Evolutionary conservation across 92 coral and sea anemone species (phyloP).

Genomic region (Siderastrea siderea): DNA sequence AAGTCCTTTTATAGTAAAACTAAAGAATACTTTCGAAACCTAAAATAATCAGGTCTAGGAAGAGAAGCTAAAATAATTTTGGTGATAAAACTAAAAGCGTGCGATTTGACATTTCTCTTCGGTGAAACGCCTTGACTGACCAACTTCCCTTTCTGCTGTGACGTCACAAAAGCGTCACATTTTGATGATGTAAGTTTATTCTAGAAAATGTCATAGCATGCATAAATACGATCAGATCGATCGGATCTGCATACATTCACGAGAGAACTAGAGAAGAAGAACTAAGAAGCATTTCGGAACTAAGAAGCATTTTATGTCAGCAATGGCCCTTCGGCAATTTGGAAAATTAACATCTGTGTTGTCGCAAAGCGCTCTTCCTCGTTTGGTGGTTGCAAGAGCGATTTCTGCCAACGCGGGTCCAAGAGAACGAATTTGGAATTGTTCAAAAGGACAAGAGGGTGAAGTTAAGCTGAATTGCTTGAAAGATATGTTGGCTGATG

Average conservation of each 20-base stretch:
- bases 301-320: neutral
- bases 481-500: conserved; percentile 61
- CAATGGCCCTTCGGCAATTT: conserved; percentile 42
- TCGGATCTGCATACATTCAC: neutral
- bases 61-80: neutral
- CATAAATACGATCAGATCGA: conserved; percentile 5
- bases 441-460: conserved; percentile 39
- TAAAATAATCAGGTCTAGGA: neutral
- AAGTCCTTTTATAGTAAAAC: neutral
- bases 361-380: conserved; percentile 15
- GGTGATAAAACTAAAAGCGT: neutral
- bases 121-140: neutral
- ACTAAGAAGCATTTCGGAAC: neutral
- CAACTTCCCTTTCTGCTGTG: neutral
- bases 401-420: conserved; percentile 28
- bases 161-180: conserved; percentile 17
- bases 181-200: conserved; percentile 2
- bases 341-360: conserved; percentile 34
- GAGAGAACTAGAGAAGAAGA: neutral
- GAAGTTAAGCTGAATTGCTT: conserved; percentile 62
- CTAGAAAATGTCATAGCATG: neutral
- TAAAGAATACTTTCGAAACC: too few relatives aligned
- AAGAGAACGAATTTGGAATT: conserved; percentile 46
- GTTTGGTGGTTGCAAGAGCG: neutral
- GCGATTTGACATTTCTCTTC: neutral